These are phyloP conservation scores for Pogoniulus pusillus DNA, from an alignment of 2,797 vertebrate species.

Conservation along the genomic window DNA sequence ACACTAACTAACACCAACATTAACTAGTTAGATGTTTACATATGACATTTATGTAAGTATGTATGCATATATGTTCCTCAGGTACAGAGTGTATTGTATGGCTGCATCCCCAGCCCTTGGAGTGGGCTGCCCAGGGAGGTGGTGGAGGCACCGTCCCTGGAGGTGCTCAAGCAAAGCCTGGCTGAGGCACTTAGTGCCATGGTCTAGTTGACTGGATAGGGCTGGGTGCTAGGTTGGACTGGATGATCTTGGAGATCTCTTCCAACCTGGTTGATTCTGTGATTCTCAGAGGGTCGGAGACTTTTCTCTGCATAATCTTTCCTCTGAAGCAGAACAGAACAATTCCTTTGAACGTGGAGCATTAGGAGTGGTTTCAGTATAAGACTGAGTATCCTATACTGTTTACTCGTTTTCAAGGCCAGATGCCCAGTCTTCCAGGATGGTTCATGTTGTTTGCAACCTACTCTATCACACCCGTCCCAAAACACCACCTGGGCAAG, in stretches of 20 bases:
- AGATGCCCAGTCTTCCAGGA: not conserved
- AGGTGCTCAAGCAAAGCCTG: no score
- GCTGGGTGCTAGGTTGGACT: no score
- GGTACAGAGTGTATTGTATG: fast-evolving
- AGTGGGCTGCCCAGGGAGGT: no score
- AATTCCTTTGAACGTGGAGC: not conserved
- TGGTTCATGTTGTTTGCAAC: not conserved
- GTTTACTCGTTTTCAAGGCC: not conserved
- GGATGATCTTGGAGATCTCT: no score
- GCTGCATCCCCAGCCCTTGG: not conserved
- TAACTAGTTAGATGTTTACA: not conserved
- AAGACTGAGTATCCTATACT: not conserved
- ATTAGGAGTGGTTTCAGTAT: not conserved
- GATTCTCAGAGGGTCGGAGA: not conserved
- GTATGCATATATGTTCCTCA: not conserved
- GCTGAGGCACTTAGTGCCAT: no score
- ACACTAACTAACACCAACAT: no score
- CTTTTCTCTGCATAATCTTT: not conserved
- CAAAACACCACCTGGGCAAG: fast-evolving
- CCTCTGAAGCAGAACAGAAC: not conserved
- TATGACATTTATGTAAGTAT: not conserved
- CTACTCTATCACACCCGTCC: not conserved
- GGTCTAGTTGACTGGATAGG: no score
- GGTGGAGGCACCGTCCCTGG: no score
- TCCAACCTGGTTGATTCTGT: no score